These are phyloP conservation scores for Carabus problematicus DNA, from an alignment of 2,888 invertebrate genomes.

Conservation along the genomic window DNA sequence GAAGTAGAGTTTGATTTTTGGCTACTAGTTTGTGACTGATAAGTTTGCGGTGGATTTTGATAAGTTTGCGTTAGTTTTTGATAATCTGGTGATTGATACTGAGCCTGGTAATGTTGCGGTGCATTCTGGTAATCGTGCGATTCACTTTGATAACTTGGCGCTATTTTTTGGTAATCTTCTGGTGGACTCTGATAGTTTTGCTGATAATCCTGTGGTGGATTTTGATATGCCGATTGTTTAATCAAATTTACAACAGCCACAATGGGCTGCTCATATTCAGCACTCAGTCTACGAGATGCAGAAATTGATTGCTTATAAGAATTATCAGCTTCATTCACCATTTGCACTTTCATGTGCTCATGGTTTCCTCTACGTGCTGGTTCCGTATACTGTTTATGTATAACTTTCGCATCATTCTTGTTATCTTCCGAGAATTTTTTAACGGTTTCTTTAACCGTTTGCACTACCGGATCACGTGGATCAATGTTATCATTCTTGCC, in stretches of 20 bases:
- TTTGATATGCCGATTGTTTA: slow-evolving; percentile 6
- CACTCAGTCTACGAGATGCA: slow-evolving; percentile 1
- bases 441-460: slow-evolving; percentile 32
- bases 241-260: too few species aligned
- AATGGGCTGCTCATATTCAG: not conserved
- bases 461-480: slow-evolving; percentile 10
- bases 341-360: not conserved
- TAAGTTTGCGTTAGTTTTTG: slow-evolving; percentile 14
- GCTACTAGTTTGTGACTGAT: slow-evolving; percentile 16
- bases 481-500: too few species aligned
- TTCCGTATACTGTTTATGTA: not conserved
- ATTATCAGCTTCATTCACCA: not conserved
- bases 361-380: not conserved
- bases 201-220: not conserved
- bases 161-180: slow-evolving; percentile 8
- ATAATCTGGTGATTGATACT: slow-evolving; percentile 8
- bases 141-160: not conserved
- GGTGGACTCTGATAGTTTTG: slow-evolving; percentile 11
- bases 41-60: slow-evolving; percentile 8
- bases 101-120: slow-evolving; percentile 21
- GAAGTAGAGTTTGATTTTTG: slow-evolving; percentile 12
- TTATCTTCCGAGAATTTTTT: slow-evolving; percentile 23
- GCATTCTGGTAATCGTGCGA: slow-evolving; percentile 22
- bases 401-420: not conserved
- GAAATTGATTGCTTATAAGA: not conserved